Base-by-base conservation (phyloP, 2,888 invertebrate genomes). In the Drosophila barbarae region DNA sequence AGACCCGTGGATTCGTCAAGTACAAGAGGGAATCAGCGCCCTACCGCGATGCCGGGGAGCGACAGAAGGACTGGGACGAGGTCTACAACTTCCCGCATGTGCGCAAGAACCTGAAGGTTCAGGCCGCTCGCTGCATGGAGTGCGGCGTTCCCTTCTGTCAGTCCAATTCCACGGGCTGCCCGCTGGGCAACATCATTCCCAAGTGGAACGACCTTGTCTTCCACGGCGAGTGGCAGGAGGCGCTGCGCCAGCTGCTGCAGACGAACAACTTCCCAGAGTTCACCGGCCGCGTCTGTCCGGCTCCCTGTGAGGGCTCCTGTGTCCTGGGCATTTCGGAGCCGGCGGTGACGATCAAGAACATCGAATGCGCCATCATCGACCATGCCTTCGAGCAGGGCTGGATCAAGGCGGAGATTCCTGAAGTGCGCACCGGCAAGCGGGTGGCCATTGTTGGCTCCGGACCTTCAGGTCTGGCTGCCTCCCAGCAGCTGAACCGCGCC, bases 201-300 rank as follows among this genome's bases (percentile, higher is more conserved):
- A 98, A 98, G 90, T 99, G 98, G 98, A 99, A 99, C 90, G 97
- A 98, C 87, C 93, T 99, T 21, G 92, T 99, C n/a, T 99, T 95
- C 91, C 93, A 95, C 86, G 94, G 94, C 50, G 95, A 98, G 87
- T 99, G 99, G 99, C 92, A 93, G 72, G 96, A 98, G 89, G 99
- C 99, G 18, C 91, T 99, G 7, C 92, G 94, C 64, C 98, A 98
- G 78, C 91, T 99, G 56, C 90, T 98, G 76, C 99, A 99, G 90
- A 99, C 99, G 0, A 99, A 99, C 88, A 99, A 99, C 90, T 99
- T 99, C 91, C 99, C 99, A n/a, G 97, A 97, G 89, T 97, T 97
- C 89, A 97, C 97, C 30, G 98, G 98, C 0, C 92, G 99, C 79
- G 96, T 96, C 18, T 96, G 96, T 76, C 96, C 98, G 2, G 99